These are phyloP conservation scores for Limnephilus rhombicus DNA, from an alignment of 2,888 invertebrate species.

Conservation along the genomic window DNA sequence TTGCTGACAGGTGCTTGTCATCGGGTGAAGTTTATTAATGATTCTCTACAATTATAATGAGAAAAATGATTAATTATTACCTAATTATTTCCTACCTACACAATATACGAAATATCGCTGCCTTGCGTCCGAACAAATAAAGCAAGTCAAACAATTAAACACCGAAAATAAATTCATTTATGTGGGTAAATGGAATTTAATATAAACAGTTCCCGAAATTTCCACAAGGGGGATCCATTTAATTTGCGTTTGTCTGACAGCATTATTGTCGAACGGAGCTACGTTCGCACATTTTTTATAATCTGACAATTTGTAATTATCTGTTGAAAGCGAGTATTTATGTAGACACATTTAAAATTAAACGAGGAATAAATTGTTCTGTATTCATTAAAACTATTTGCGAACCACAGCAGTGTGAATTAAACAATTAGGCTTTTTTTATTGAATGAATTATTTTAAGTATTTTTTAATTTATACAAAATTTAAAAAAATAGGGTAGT, in stretches of 20 bases:
- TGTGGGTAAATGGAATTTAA: background rate
- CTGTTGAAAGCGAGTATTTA: conserved; percentile 26
- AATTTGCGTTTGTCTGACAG: conserved; percentile 21
- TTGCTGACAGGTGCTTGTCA: background rate
- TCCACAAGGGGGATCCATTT: conserved; percentile 5
- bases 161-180: background rate
- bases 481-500: no score
- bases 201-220: conserved; percentile 10
- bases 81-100: background rate
- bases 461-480: no score
- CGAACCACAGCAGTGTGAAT: background rate
- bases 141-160: background rate
- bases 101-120: background rate
- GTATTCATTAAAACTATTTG: conserved; percentile 7
- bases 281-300: conserved; percentile 11
- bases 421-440: background rate
- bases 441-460: no score
- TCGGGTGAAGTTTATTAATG: background rate
- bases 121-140: background rate
- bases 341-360: background rate
- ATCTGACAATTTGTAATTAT: conserved; percentile 47
- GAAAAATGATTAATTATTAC: background rate
- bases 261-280: background rate
- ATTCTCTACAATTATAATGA: background rate
- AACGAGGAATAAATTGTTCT: background rate